These are phyloP conservation scores for Pecten maximus DNA, from an alignment of 2,888 invertebrate genomes.

Conservation along the genomic window DNA sequence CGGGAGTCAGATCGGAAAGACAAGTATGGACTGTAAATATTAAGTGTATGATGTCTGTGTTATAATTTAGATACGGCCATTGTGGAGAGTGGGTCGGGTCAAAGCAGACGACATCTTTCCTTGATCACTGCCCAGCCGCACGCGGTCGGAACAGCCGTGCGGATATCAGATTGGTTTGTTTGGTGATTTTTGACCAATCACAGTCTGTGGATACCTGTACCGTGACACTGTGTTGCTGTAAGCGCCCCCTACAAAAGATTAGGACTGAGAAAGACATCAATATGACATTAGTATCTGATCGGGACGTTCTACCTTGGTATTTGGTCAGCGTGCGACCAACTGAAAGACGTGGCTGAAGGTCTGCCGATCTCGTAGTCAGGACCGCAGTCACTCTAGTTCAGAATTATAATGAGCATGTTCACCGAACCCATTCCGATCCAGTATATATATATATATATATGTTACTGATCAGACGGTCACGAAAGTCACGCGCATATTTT, in stretches of 20 bases:
- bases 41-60: not conserved
- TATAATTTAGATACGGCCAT: not conserved
- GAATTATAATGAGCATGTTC: not conserved
- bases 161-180: conserved; percentile 19
- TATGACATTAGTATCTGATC: not conserved
- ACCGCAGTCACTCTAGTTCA: not conserved
- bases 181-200: not conserved
- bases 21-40: not conserved
- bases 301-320: not conserved
- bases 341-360: not conserved
- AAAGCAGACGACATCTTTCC: conserved; percentile 1
- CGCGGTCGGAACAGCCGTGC: not conserved
- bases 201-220: not conserved
- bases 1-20: conserved; percentile 3
- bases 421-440: not conserved
- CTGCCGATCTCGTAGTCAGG: not conserved
- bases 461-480: not conserved
- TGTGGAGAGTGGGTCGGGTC: not conserved
- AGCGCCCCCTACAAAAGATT: conserved; percentile 16
- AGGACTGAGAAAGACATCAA: conserved; percentile 30
- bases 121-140: not conserved
- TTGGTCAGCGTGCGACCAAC: not conserved
- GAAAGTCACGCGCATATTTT: not conserved
- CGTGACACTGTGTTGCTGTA: conserved; percentile 16
- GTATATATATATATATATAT: not conserved